Evolutionary conservation across 2,113 vertebrate species (phyloP).

Genomic region (Ifrita kowaldi): DNA sequence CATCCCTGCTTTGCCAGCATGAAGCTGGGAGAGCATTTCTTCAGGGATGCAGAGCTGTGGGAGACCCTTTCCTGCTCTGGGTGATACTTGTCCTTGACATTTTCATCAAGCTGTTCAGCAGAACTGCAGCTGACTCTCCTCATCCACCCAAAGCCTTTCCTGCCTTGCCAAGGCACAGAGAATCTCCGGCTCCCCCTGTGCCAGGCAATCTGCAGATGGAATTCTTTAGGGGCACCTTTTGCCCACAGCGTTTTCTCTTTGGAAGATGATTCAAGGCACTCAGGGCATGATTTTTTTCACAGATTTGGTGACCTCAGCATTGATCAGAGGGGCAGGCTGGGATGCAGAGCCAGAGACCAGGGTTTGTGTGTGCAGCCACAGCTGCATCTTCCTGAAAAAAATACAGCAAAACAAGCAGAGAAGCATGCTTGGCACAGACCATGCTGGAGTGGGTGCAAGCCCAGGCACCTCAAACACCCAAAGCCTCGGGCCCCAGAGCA

Average conservation of each 20-base stretch:
- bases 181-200: background rate
- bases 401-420: background rate
- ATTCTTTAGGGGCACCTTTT: background rate
- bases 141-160: background rate
- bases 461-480: background rate
- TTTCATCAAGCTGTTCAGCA: background rate
- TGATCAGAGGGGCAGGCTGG: background rate
- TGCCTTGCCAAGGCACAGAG: background rate
- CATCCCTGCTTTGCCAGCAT: background rate
- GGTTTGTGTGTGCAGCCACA: background rate
- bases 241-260: accelerated
- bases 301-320: background rate
- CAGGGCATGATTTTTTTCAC: background rate
- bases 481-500: background rate
- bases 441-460: background rate
- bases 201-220: background rate
- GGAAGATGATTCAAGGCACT: background rate
- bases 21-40: background rate
- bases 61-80: accelerated
- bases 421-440: accelerated
- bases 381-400: background rate
- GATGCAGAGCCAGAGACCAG: background rate
- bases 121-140: background rate
- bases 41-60: background rate
- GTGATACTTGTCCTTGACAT: background rate